phyloP scores from a whole-genome alignment of 2,113 vertebrate species.

The Erinaceus europaeus region DNA sequence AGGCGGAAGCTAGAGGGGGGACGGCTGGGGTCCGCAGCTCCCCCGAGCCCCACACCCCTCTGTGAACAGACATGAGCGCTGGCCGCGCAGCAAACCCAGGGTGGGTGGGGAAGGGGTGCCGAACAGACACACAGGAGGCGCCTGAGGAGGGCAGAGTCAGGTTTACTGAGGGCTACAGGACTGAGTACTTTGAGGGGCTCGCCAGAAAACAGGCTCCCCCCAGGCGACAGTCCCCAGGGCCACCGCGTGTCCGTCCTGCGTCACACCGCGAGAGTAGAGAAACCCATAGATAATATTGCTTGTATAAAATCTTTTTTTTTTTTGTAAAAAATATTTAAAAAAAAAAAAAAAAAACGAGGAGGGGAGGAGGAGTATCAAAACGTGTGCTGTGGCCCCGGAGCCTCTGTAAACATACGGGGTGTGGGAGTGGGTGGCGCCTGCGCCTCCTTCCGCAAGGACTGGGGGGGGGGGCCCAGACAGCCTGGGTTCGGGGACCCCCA shows the following conservation, averaged over 20 bases:
- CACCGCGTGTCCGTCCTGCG: constrained; percentile 88
- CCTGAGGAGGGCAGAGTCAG: constrained; percentile 77
- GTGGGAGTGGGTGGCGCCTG: constrained; percentile 95
- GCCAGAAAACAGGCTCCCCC: constrained; percentile 81
- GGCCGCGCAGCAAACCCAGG: too few relatives aligned
- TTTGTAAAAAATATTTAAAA: constrained; percentile 87
- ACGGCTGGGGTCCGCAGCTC: not conserved
- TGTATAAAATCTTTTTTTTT: constrained; percentile 89
- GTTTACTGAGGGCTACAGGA: constrained; percentile 87
- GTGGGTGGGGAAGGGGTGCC: constrained; percentile 74
- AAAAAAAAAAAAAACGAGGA: constrained; percentile 76
- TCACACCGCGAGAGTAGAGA: constrained; percentile 96
- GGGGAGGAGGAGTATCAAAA: constrained; percentile 89
- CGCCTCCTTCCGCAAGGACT: constrained; percentile 86
- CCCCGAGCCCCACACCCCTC: not conserved
- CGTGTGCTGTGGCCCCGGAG: constrained; percentile 87
- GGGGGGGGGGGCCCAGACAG: constrained; percentile 62
- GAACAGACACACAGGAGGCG: constrained; percentile 74
- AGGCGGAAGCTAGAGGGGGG: too few relatives aligned
- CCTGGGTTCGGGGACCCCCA: constrained; percentile 5
- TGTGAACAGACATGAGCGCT: too few relatives aligned
- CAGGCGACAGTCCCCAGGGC: constrained; percentile 78
- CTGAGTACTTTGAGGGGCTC: constrained; percentile 85
- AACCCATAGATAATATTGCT: constrained; percentile 93
- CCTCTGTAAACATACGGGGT: constrained; percentile 94